Conservation (phyloP, 2,113 vertebrate genomes). For the Podarcis raffonei region DNA sequence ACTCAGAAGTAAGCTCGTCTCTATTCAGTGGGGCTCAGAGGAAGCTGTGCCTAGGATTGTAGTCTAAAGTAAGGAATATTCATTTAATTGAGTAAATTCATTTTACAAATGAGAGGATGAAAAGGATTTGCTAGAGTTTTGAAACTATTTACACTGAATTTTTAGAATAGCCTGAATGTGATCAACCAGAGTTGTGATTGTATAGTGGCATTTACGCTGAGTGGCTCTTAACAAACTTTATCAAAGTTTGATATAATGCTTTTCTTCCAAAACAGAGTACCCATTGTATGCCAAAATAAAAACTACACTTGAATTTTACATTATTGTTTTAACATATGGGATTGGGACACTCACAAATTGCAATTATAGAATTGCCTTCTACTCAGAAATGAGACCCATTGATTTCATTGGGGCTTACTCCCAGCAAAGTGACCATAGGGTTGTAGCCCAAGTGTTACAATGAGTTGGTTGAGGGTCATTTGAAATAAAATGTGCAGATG, state of each 20-base stretch:
- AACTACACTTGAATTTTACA: not conserved
- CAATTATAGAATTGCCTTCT: not conserved
- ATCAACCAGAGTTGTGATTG: not conserved
- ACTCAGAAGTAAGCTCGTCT: not conserved
- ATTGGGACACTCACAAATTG: not conserved
- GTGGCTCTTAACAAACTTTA: not conserved
- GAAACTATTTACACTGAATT: not conserved
- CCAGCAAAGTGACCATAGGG: not conserved
- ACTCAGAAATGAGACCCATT: not conserved
- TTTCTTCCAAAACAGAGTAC: not conserved
- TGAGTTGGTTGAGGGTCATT: slow-evolving; percentile 7
- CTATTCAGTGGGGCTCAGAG: not conserved
- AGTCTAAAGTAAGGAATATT: not conserved
- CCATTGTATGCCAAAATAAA: not conserved
- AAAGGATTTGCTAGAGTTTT: not conserved
- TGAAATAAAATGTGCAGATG: not conserved
- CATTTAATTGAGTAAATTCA: not conserved
- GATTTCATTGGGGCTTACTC: not conserved
- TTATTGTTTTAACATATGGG: not conserved
- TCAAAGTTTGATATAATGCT: not conserved
- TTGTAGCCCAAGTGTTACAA: not conserved
- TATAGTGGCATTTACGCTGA: not conserved
- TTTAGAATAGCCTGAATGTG: not conserved
- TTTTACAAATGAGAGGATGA: not conserved
- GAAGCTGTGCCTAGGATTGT: not conserved